Percentiles rank a stretch among this genome's conserved stretches.
Conservation (phyloP, 2,113 vertebrate genomes). For the Malurus elegans region DNA sequence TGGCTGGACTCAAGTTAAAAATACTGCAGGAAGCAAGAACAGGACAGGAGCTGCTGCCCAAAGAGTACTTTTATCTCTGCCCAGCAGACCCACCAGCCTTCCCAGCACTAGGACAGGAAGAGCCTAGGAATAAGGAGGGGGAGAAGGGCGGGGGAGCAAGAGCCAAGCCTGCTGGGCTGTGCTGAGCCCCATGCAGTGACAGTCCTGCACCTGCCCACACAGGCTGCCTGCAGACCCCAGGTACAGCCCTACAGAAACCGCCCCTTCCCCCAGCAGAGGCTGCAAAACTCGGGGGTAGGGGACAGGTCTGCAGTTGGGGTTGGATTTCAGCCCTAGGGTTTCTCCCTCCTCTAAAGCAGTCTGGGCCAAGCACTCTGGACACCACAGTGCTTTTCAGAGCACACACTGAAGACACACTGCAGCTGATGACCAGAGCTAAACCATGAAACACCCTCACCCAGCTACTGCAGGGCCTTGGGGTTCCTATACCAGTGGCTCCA, state of each 20-base stretch:
- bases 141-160: not conserved
- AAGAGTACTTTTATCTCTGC: conserved; percentile 38
- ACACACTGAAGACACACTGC: not conserved
- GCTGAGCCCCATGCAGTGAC: not conserved
- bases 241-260: not conserved
- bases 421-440: not conserved
- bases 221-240: not conserved
- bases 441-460: not conserved
- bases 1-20: not conserved
- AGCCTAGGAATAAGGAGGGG: not conserved
- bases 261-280: not conserved
- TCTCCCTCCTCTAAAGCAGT: not conserved
- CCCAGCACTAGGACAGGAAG: not conserved
- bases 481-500: not conserved
- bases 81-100: conserved; percentile 17
- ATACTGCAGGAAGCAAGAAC: conserved; percentile 9
- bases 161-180: not conserved
- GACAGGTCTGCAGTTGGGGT: not conserved
- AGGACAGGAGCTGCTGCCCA: not conserved
- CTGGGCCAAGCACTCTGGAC: not conserved
- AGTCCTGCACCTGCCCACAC: not conserved
- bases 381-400: not conserved
- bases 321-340: not conserved
- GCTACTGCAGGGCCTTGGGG: not conserved
- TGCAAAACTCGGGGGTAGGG: not conserved